These are phyloP conservation scores for Stichopus chloronotus DNA, from an alignment of 35 echinoderm and acorn worm genomes.

Conservation along the genomic window DNA sequence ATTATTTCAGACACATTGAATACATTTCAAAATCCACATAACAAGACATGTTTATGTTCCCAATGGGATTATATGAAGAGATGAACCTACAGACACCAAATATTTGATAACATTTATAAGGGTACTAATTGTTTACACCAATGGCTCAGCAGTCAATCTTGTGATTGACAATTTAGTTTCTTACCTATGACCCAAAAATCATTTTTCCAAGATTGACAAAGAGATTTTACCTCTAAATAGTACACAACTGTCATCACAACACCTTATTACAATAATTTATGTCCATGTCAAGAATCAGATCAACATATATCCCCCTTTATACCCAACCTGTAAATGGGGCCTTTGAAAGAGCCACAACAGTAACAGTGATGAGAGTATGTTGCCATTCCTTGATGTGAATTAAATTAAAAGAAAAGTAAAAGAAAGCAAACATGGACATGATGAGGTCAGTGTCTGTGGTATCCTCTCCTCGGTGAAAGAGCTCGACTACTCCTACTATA, in stretches of 20 bases:
- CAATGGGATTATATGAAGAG: not conserved
- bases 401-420: not conserved
- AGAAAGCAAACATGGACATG: not conserved
- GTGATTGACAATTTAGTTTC: no score
- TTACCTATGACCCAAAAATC: no score
- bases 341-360: no score
- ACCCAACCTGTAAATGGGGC: no score
- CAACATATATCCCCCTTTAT: no score
- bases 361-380: not conserved
- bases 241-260: no score
- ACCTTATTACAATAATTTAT: no score
- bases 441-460: slow-evolving; percentile 24
- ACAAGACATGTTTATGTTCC: not conserved
- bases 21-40: slow-evolving; percentile 5
- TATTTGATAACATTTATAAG: not conserved
- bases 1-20: slow-evolving; percentile 36
- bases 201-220: no score
- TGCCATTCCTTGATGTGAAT: not conserved
- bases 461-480: slow-evolving; percentile 28
- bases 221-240: no score
- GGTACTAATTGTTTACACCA: no score
- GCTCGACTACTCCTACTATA: slow-evolving; percentile 32
- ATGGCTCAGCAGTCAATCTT: no score
- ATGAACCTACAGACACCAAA: not conserved
- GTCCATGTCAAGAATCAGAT: no score